phyloP scores from a whole-genome alignment of 2,888 invertebrate species.

The Pristionchus japonicus region DNA sequence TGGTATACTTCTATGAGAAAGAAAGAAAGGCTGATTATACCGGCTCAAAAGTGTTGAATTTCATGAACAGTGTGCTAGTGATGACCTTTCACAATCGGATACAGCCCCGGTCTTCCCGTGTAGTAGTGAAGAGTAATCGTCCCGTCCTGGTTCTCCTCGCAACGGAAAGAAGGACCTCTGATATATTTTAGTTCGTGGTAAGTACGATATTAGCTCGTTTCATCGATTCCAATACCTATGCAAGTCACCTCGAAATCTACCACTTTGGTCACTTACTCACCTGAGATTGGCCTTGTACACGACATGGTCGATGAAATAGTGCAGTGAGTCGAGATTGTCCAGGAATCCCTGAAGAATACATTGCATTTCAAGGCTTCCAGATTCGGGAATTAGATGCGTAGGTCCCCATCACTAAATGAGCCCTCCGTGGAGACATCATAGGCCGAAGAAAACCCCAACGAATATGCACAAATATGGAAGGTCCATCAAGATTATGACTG shows the following conservation, averaged over 20 bases:
- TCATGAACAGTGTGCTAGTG: too few relatives aligned
- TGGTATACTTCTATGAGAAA: too few relatives aligned
- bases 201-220: too few relatives aligned
- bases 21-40: neutral
- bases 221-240: neutral
- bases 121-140: slow-evolving; percentile 93
- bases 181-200: too few relatives aligned
- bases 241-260: neutral
- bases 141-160: slow-evolving; percentile 90
- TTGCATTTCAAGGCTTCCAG: neutral
- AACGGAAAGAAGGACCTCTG: slow-evolving; percentile 88
- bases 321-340: slow-evolving; percentile 94
- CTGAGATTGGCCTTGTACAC: slow-evolving; percentile 73
- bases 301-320: slow-evolving; percentile 77
- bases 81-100: slow-evolving; percentile 87
- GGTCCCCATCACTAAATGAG: too few relatives aligned
- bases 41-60: too few relatives aligned
- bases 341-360: slow-evolving; percentile 83
- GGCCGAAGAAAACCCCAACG: too few relatives aligned
- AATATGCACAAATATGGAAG: too few relatives aligned
- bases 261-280: neutral
- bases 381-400: too few relatives aligned
- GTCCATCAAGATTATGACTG: too few relatives aligned
- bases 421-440: too few relatives aligned
- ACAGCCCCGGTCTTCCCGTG: slow-evolving; percentile 91